Evolutionary conservation across 2,888 invertebrate genomes (phyloP).

Genomic region (Ennomos fuscantarius): DNA sequence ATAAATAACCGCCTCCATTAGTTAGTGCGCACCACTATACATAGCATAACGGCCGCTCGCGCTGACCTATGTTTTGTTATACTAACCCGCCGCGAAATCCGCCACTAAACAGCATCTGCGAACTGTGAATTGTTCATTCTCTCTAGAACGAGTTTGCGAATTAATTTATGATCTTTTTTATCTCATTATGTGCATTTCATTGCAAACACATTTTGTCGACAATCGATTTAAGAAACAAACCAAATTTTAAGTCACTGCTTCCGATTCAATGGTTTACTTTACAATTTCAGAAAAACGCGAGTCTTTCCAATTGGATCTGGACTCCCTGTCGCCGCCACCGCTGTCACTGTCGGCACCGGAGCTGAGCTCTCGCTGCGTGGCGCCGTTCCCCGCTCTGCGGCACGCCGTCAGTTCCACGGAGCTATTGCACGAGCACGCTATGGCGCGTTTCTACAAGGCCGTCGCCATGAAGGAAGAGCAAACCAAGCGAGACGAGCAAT

Average conservation of each 20-base stretch:
- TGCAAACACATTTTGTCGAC: too few species aligned
- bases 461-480: constrained; percentile 90
- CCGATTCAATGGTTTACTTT: constrained; percentile 1
- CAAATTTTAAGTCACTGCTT: neutral
- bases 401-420: constrained; percentile 93
- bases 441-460: constrained; percentile 92
- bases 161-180: neutral
- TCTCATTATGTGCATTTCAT: too few species aligned
- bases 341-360: constrained; percentile 94
- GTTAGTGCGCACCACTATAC: constrained; percentile 38
- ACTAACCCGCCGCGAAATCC: constrained; percentile 42
- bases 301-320: constrained; percentile 87
- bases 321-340: constrained; percentile 90
- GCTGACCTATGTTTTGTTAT: constrained; percentile 31
- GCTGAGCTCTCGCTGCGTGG: constrained; percentile 80
- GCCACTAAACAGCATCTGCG: constrained; percentile 43
- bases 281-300: constrained; percentile 73
- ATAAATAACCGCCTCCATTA: constrained; percentile 56
- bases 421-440: constrained; percentile 91
- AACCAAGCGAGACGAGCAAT: constrained; percentile 55
- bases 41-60: constrained; percentile 42
- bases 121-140: constrained; percentile 38
- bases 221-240: neutral
- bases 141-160: constrained; percentile 21
- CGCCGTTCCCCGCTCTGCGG: constrained; percentile 86